Conservation (phyloP, 37 sponge, comb jelly and placozoan species). For the Ephydatia muelleri region DNA sequence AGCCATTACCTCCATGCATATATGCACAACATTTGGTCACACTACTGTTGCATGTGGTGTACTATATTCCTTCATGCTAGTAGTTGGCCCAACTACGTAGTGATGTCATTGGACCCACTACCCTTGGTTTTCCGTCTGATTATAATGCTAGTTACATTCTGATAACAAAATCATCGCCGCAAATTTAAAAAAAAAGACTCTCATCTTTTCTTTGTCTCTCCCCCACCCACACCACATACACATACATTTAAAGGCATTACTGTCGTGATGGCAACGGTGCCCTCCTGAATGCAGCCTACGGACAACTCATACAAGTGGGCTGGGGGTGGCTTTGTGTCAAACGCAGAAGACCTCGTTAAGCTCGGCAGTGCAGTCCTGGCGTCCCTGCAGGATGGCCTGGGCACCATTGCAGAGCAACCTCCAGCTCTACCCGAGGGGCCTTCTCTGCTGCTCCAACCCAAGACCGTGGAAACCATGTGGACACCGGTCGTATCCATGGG, state of each 20-base stretch:
- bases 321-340: constrained; percentile 89
- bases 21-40: no score
- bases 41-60: no score
- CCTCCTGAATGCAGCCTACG: constrained; percentile 76
- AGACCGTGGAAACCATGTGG: constrained; percentile 60
- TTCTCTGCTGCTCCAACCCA: constrained; percentile 21
- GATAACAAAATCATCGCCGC: no score
- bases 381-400: constrained; percentile 32
- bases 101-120: no score
- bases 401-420: background rate
- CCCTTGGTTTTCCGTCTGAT: no score
- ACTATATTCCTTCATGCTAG: no score
- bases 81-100: no score
- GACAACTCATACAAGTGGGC: constrained; percentile 96
- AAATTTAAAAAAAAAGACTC: no score
- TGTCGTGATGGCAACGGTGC: constrained; percentile 5
- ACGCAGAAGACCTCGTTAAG: constrained; percentile 70
- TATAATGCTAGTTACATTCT: no score
- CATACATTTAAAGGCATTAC: constrained; percentile 67
- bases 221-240: no score
- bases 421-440: background rate
- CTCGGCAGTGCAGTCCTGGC: constrained; percentile 71
- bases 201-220: no score
- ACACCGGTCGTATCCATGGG: constrained; percentile 18
- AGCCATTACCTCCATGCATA: no score